Base-by-base conservation (phyloP, 2,113 vertebrate genomes). In the Austrofundulus limnaeus region DNA sequence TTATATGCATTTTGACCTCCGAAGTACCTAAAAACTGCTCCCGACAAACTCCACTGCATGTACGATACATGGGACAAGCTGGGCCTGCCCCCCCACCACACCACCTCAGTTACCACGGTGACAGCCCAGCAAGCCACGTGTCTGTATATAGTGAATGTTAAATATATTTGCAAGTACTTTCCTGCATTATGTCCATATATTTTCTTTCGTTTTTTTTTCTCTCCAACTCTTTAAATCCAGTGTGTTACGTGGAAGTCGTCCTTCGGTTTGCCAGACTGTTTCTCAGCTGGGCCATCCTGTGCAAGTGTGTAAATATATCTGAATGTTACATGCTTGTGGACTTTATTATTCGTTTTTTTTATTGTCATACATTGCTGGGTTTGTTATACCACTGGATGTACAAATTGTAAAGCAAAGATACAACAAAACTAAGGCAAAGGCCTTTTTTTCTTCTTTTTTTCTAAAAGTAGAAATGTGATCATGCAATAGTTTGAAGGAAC, bases 91-190 rank as follows among this genome's bases (percentile, higher is more conserved):
- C 49, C 28, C 2, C 11, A 14, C 85, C 2, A 31, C 39, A 25
- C 46, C 76, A 65, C 13, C 25, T 80, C 83, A 68, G 87, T 88
- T 89, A 85, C 89, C 90, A 73, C 88, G 93, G 91, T 89, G 90
- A 90, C 92, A 86, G 90, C 92, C 91, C 88, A 60, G 16, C 88
- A 88, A 83, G 70, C 81, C 82, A 82, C 90, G 87, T 92, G 90
- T 92, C 88, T 95, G 94, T 98, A 96, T 92, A 96, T 97, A 96
- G 84, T 95, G 91, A 94, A 92, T 94, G 93, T 95, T 93, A 91
- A 92, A 93, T 97, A 94, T 95, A 94, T 95, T 95, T 95, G 88
- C 92, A 92, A 94, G 88, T 93, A 90, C 88, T 89, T 89, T 84
- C 80, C 86, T 83, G 84, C 85, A 76, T 80, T 80, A 69, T 74